phyloP scores from a whole-genome alignment of 2,797 vertebrate genomes.

The Xenentodon cancila region DNA sequence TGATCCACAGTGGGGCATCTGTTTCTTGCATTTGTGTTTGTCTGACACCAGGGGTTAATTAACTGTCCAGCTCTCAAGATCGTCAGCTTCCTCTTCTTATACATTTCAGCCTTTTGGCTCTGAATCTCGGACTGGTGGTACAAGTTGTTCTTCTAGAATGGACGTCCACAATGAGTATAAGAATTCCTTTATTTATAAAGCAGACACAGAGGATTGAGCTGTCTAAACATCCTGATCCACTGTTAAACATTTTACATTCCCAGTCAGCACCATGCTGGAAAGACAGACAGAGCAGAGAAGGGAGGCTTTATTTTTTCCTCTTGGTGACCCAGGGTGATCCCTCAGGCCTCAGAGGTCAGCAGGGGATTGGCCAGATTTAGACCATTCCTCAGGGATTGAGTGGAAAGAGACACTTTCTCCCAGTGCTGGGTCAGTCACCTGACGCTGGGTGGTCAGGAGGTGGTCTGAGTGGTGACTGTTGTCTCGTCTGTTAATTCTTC shows the following conservation, averaged over 20 bases:
- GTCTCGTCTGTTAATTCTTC: constrained; percentile 47
- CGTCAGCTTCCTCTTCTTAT: constrained; percentile 18
- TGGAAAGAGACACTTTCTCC: constrained; percentile 60
- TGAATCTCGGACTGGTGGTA: background rate
- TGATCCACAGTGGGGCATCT: constrained; percentile 54
- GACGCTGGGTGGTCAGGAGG: constrained; percentile 64
- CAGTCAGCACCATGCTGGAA: constrained; percentile 19
- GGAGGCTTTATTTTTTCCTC: constrained; percentile 57
- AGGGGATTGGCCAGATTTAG: constrained; percentile 69
- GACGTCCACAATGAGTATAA: constrained; percentile 2
- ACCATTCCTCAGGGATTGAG: constrained; percentile 69
- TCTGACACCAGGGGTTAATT: constrained; percentile 59
- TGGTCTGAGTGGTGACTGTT: constrained; percentile 41
- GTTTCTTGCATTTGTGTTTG: constrained; percentile 61
- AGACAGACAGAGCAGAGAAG: constrained; percentile 25
- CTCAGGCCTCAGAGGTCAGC: constrained; percentile 66
- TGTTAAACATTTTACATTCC: constrained; percentile 43
- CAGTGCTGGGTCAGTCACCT: constrained; percentile 62
- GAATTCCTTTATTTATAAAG: constrained; percentile 21
- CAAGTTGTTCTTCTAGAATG: background rate
- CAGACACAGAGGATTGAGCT: constrained; percentile 37
- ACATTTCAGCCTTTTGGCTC: constrained; percentile 7
- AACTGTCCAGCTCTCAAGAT: constrained; percentile 34
- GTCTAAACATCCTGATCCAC: constrained; percentile 47
- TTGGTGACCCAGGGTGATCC: constrained; percentile 66